Base-by-base conservation (phyloP, 2,113 vertebrate species). In the Columbina picui region DNA sequence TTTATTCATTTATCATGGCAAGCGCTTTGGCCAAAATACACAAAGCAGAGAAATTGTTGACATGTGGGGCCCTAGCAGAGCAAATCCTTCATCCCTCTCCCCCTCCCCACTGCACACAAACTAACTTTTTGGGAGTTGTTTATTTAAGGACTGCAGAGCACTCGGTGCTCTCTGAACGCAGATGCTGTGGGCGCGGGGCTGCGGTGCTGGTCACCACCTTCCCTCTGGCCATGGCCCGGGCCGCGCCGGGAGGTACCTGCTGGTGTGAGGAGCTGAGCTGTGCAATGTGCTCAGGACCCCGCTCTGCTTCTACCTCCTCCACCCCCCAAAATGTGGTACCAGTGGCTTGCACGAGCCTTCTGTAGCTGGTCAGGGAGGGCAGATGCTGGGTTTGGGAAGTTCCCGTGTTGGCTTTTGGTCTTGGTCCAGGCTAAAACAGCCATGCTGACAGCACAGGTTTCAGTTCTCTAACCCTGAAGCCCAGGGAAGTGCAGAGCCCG, bases 11-110 rank as follows among this genome's bases (percentile, higher is more conserved):
- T 98, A 99, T 99, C 99, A 99, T 98, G 98, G 99, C 97, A 98
- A 98, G 97, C 92, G 89, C 98, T 98, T 98, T 98, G 98, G 99
- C 99, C 99, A 99, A 99, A 98, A 98, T 99, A 99, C 98, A 99
- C 99, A 99, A 99, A 99, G 98, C 98, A 98, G 98, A 99, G 98
- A 99, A 99, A 99, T 99, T 99, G 98, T 99, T 99, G 99, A 99
- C 99, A 99, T 99, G 98, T 99, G 99, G 98, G 99, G 98, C 97
- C 97, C 96, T 97, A 97, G 94, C 95, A 97, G 98, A 98, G 97
- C 97, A 98, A 98, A 98, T 98, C 98, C 98, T 98, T 98, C 98
- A 98, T 98, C 98, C 97, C 97, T 96, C 88, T 96, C 97, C 97
- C 95, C 84, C 68, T 95, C 91, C 78, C 65, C 4, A 83, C 91